Base-by-base conservation (phyloP, 2,113 vertebrate species). In the Platysternon megacephalum region DNA sequence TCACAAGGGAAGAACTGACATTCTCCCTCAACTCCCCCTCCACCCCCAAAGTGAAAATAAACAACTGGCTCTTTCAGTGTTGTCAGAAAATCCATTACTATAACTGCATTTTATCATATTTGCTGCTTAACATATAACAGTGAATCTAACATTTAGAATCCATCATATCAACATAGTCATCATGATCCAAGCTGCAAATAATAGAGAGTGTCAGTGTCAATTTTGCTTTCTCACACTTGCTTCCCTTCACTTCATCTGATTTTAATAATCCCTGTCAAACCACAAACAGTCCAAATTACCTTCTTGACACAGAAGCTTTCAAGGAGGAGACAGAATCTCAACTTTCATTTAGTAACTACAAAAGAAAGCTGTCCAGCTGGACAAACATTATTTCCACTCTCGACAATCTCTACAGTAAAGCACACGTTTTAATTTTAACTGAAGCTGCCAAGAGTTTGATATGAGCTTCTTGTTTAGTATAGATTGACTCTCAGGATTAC, bases 241-340 rank as follows among this genome's bases (percentile, higher is more conserved):
- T 98, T 98, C 96, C 97, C 97, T 98, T 99, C 99, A 99, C 98
- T 99, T 98, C 98, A 98, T 98, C 99, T 99, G 99, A 99, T 99
- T 99, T 99, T 99, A 99, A 99, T 99, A 99, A 99, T 99, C 99
- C 99, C 98, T 99, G 99, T 99, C 99, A 99, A 99, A 99, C 98
- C 98, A 99, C 98, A 99, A 99, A 99, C 99, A 99, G 98, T 98
- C 98, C 98, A 98, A 98, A 98, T 98, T 99, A 99, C 98, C 98
- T 99, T 98, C 97, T 98, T 99, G 99, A 99, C 99, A 99, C 98
- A 98, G 98, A 98, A 98, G 98, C 98, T 98, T 99, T 98, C 98
- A 98, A 97, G 97, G 89, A 98, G 96, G 97, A 99, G 99, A 99
- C 99, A 99, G 99, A 99, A 99, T 99, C 99, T 99, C 99, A 99